Evolutionary conservation across 2,888 invertebrate species (phyloP).

Genomic region (Melanargia galathea): DNA sequence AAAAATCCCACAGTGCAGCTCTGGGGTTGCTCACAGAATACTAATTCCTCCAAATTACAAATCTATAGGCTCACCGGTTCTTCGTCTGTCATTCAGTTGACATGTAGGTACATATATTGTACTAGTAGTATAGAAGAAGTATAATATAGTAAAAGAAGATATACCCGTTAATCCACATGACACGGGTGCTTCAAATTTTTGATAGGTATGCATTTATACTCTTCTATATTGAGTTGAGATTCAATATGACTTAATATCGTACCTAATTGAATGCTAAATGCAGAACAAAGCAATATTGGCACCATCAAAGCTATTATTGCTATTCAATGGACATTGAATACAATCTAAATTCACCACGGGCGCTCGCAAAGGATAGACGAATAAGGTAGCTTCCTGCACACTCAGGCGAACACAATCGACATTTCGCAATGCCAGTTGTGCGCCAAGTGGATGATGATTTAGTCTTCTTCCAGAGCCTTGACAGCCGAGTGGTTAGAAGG

Average conservation of each 20-base stretch:
- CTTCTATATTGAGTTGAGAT: background rate
- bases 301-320: slow-evolving; percentile 5
- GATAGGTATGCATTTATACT: too few relatives aligned
- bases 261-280: background rate
- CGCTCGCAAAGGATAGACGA: slow-evolving; percentile 32
- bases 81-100: too few relatives aligned
- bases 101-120: too few relatives aligned
- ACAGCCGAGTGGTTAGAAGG: background rate
- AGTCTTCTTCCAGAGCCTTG: background rate
- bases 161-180: too few relatives aligned
- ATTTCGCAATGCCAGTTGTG: slow-evolving; percentile 20
- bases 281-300: slow-evolving; percentile 12
- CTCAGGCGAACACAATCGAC: slow-evolving; percentile 14
- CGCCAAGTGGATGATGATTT: background rate
- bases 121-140: too few relatives aligned
- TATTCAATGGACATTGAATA: slow-evolving; percentile 10
- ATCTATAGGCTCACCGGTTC: too few relatives aligned
- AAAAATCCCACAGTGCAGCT: too few relatives aligned
- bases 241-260: background rate
- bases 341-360: slow-evolving; percentile 31
- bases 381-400: slow-evolving; percentile 32
- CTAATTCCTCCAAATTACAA: too few relatives aligned
- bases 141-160: too few relatives aligned
- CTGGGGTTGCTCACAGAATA: too few relatives aligned
- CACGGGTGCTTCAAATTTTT: too few relatives aligned